Percentiles rank a stretch among this genome's conserved stretches.
Conservation (phyloP, 2,797 vertebrate genomes). For the Fringilla coelebs region DNA sequence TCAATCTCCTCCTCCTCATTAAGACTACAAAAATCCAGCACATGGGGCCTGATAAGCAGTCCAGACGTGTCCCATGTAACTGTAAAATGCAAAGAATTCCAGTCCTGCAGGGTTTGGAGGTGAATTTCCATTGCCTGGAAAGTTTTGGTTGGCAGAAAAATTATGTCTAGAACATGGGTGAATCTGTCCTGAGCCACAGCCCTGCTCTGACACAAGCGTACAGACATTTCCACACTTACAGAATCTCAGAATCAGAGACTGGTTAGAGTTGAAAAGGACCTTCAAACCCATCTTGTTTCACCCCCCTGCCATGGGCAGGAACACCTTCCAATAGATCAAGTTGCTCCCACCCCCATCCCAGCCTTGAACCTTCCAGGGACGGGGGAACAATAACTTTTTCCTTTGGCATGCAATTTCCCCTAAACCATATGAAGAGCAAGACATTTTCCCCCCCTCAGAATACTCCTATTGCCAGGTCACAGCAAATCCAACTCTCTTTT, state of each 20-base stretch:
- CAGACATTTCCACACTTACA: neutral
- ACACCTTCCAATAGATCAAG: neutral
- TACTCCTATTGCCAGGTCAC: neutral
- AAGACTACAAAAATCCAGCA: neutral
- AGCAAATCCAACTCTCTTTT: neutral
- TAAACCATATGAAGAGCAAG: neutral
- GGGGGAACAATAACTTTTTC: neutral
- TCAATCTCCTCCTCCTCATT: neutral
- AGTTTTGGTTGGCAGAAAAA: neutral
- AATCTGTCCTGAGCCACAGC: neutral
- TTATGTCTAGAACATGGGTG: neutral
- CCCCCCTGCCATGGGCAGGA: neutral
- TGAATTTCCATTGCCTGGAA: neutral
- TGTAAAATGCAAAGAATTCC: neutral
- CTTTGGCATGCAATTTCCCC: neutral
- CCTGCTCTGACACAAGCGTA: neutral
- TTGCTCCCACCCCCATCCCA: neutral
- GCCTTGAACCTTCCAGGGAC: neutral
- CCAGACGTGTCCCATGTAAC: neutral
- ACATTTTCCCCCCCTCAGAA: neutral
- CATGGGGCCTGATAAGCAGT: neutral
- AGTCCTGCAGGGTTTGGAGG: neutral
- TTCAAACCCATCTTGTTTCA: neutral
- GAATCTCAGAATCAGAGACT: neutral
- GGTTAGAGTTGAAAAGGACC: neutral